Evolutionary conservation across 2,113 vertebrate species (phyloP).

Genomic region (Tragelaphus strepsiceros): DNA sequence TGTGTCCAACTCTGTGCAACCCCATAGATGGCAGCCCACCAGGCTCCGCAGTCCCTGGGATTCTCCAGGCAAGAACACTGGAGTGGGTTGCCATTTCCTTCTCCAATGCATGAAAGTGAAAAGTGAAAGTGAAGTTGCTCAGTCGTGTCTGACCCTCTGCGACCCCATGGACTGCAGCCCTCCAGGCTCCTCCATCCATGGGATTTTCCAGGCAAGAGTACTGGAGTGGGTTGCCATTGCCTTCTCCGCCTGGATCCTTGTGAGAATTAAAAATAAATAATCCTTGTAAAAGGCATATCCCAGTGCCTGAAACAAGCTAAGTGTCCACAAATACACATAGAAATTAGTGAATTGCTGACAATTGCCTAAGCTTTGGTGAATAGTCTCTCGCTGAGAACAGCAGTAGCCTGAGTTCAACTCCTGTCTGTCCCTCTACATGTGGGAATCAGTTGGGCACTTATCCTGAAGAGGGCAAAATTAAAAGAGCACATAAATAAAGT

Average conservation of each 20-base stretch:
- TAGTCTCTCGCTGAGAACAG: neutral
- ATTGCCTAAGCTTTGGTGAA: neutral
- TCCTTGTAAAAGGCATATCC: neutral
- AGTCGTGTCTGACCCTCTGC: too few species aligned
- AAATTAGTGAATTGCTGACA: neutral
- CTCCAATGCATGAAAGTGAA: too few species aligned
- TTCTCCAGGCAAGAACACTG: too few species aligned
- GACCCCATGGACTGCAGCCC: too few species aligned
- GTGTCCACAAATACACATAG: neutral
- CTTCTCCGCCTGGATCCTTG: neutral
- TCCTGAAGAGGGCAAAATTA: neutral
- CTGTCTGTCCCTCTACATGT: neutral
- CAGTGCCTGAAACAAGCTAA: neutral
- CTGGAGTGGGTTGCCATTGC: too few species aligned
- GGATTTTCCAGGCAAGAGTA: too few species aligned
- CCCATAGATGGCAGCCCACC: too few species aligned
- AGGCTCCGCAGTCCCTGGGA: too few species aligned
- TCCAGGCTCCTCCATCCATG: too few species aligned
- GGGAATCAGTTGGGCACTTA: neutral
- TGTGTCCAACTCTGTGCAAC: too few species aligned
- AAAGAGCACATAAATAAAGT: neutral
- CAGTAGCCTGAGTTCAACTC: neutral
- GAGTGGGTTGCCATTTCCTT: too few species aligned
- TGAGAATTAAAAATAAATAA: neutral
- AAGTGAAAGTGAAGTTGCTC: too few species aligned